Evolutionary conservation across 2,888 invertebrate species (phyloP), one percentile per base, ranked within the genome.

Genomic region (Dione vanillae): DNA sequence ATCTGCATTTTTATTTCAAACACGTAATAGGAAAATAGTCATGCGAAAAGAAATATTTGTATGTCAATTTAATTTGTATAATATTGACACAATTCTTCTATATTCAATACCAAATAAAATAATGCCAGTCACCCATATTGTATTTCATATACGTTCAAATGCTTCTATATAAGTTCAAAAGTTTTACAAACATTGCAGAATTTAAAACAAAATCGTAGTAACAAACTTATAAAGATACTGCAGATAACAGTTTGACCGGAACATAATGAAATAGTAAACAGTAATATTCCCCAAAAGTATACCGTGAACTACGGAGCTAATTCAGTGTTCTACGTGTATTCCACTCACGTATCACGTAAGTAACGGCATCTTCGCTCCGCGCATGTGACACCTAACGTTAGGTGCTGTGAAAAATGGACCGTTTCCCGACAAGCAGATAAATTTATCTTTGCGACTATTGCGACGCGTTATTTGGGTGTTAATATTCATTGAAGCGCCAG

Each of bases 361-460:
- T 90, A 90, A 91, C 90, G 91, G 89, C 89, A 85, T 88, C 91
- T 89, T 89, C 86, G 89, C 85, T 82, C 78, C 80, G 84, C 83
- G 86, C 89, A 81, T 85, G 85, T 84, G 85, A 86, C 91, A 91
- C 90, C 90, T 86, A 90, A 86, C 89, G 91, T 90, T 91, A 90
- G 91, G 91, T 89, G 90, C 89, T 83, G 88, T 92, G 89, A 89
- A 89, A 90, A 93, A 92, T 93, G 92, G 90, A 85, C 90, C 90
- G 83, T 84, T 85, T 84, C 82, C 84, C 84, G 83, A 81, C 86
- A 83, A 85, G 84, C 82, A 85, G 92, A 91, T 92, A 89, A 92
- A 93, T 92, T 92, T 92, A 93, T 93, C 92, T 90, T 85, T 85
- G 79, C 84, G 87, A 85, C 85, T 87, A 87, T 87, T 89, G 88